phyloP scores from a whole-genome alignment of 2,888 invertebrate genomes.

The Hypselothyrea guttata region DNA sequence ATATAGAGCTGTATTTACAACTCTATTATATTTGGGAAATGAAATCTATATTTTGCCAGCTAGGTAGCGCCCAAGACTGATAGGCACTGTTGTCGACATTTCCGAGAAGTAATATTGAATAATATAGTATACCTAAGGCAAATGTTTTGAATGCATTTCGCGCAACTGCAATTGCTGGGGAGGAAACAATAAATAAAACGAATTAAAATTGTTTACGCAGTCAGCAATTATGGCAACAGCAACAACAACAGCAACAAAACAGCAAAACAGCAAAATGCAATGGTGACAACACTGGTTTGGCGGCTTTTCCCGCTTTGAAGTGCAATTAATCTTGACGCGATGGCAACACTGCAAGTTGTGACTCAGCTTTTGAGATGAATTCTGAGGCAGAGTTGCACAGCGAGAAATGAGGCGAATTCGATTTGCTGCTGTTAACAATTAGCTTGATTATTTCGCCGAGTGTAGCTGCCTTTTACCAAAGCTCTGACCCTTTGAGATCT shows the following conservation, averaged over 20 bases:
- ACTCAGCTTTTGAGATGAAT: slow-evolving; percentile 4
- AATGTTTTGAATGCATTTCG: slow-evolving; percentile 27
- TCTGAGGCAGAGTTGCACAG: too few species aligned
- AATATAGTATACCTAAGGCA: neutral
- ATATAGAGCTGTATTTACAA: slow-evolving; percentile 24
- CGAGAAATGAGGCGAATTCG: too few species aligned
- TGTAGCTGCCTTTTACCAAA: slow-evolving; percentile 16
- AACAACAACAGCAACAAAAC: slow-evolving; percentile 21
- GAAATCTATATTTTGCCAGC: too few species aligned
- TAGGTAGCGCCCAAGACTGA: too few species aligned
- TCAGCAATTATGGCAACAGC: slow-evolving; percentile 33
- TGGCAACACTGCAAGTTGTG: slow-evolving; percentile 38
- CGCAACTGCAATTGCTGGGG: slow-evolving; percentile 17
- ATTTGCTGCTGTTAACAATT: neutral
- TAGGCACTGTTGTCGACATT: slow-evolving; percentile 14
- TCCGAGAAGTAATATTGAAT: slow-evolving; percentile 27
- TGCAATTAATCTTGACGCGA: too few species aligned
- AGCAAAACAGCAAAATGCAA: slow-evolving; percentile 31
- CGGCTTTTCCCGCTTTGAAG: slow-evolving; percentile 32
- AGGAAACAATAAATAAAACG: slow-evolving; percentile 29
- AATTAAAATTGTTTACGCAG: slow-evolving; percentile 40
- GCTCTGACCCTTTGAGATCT: slow-evolving; percentile 37
- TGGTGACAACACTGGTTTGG: slow-evolving; percentile 41
- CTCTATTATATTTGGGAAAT: neutral
- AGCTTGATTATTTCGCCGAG: neutral